Evolutionary conservation across 2,888 invertebrate genomes (phyloP), one percentile per base, ranked within the genome.

Genomic region (Branchellion lobata): DNA sequence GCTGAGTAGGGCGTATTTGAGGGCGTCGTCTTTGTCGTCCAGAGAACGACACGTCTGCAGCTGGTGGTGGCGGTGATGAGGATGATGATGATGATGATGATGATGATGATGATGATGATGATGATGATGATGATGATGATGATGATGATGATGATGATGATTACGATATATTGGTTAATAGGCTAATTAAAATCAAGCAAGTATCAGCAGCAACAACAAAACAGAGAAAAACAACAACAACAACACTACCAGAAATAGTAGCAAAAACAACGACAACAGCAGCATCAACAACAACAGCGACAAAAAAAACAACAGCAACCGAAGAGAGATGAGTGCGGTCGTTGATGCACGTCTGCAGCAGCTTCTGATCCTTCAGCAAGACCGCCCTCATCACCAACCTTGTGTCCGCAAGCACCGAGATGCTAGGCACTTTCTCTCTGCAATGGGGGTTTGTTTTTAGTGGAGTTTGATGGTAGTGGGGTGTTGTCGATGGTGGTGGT

Each of bases 361-460:
- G 81, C n/a, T 85, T 85, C 79, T 85, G 82, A 82, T 89, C 88
- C 36, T 87, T 86, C 51, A 86, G 81, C 21, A 85, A 80, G n/a
- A 89, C 87, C 53, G 89, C 89, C 75, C 89, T 84, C 80, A 89
- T 87, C n/a, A 87, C 84, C 78, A 89, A 85, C 79, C 88, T 88
- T 21, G 87, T 87, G 79, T 89, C 86, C 1, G 86, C 86, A 8
- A 84, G 81, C 24, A 87, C 85, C 21, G 89, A 89, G 53, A 89
- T 85, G 82, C 86, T 88, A 21, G 89, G 89, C 68, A 89, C 84
- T 79, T 85, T 84, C 74, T 86, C 85, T 78, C 88, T 57, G 24
- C 24, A 5, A 18, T 18, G 24, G 8, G 61, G 61, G 8, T 47
- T 47, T n/a, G n/a, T n/a, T n/a, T n/a, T n/a, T n/a, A n/a, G n/a